Base-by-base conservation (phyloP, 2,113 vertebrate species). In the Brachyistius frenatus region DNA sequence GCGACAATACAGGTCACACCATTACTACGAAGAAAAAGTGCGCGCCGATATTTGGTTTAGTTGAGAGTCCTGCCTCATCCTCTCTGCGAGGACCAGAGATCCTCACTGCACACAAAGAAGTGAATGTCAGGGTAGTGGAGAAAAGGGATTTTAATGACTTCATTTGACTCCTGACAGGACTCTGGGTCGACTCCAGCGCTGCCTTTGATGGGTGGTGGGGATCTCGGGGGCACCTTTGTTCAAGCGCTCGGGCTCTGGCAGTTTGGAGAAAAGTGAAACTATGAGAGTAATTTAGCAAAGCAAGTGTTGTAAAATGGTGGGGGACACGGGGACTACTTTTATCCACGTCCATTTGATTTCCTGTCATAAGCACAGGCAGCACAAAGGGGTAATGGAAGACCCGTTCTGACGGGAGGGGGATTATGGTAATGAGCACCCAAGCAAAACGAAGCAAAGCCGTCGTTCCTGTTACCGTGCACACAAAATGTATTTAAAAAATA, bases 131-230 rank as follows among this genome's bases (percentile, higher is more conserved):
- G 53, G 70, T 47, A 64, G n/a, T 41, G 63, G 70, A 64, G 78
- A 78, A 77, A 79, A 41, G 47, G 66, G 70, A 81, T 86, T 88
- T 84, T 80, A 91, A 93, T 85, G 89, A 83, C 90, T 94, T 91
- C 58, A 88, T 93, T 89, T 85, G 88, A 89, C 86, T 92, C 79
- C 49, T 82, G 89, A 92, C 84, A 90, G 74, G 81, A 90, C 58
- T 78, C 82, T 90, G 88, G 81, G 83, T 63, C 6, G 62, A 87
- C 81, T 91, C 89, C 85, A 88, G 78, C 44, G 79, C 77, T 68
- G 52, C 73, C 76, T 89, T 84, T 87, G 78, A 90, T 80, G 80
- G 83, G 81, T 71, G 79, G 53, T 79, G 30, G 66, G 52, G 68
- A 85, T 81, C 84, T 75, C 76, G 70, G 71, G 87, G 73, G 80